Percentiles rank a stretch among this genome's conserved stretches.
These are phyloP conservation scores for Eulithis prunata DNA, from an alignment of 2,888 invertebrate species.

Conservation along the genomic window DNA sequence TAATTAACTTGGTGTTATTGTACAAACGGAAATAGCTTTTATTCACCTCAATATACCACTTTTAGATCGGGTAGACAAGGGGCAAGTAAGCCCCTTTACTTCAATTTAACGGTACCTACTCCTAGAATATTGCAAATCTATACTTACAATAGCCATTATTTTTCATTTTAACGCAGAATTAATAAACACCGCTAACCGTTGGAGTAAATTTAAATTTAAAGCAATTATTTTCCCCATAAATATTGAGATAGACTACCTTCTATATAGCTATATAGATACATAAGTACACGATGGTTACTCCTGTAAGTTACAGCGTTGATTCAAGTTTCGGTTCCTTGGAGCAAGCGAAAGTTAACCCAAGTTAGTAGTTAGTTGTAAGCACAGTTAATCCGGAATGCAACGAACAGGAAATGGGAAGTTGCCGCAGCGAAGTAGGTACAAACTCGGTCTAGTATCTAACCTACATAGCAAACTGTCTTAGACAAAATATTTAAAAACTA, in stretches of 20 bases:
- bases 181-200: too few species aligned
- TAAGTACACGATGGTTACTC: constrained; percentile 5
- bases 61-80: not conserved
- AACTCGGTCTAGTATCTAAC: constrained; percentile 19
- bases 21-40: constrained; percentile 35
- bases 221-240: too few species aligned
- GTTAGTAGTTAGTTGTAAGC: constrained; percentile 35
- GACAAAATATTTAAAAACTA: too few species aligned
- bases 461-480: not conserved
- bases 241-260: too few species aligned
- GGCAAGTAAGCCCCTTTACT: not conserved
- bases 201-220: too few species aligned
- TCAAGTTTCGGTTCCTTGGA: constrained; percentile 27
- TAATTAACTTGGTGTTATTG: constrained; percentile 42
- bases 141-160: too few species aligned
- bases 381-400: constrained; percentile 38
- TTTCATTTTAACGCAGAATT: too few species aligned
- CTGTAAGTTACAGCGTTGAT: constrained; percentile 24
- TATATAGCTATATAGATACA: not conserved
- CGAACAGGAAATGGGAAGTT: constrained; percentile 26
- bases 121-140: too few species aligned
- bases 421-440: constrained; percentile 11
- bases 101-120: not conserved
- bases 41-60: constrained; percentile 25
- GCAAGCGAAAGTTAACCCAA: constrained; percentile 28